Base-by-base conservation (phyloP, 2,113 vertebrate species). In the Rhabdornis inornatus region DNA sequence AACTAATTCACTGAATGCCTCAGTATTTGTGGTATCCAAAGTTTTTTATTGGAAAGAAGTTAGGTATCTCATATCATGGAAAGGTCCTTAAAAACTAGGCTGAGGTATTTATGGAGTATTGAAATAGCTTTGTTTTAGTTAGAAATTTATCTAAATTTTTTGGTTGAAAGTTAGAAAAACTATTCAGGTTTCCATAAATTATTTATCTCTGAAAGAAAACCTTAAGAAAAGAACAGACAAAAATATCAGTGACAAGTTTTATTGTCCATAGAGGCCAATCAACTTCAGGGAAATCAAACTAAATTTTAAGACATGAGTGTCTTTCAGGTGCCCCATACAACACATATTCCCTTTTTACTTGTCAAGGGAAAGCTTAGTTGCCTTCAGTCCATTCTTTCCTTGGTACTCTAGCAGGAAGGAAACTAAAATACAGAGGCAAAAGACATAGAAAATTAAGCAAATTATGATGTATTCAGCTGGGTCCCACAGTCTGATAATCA, bases 191-290 rank as follows among this genome's bases (percentile, higher is more conserved):
- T 66, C n/a, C 17, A 31, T 40, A 5, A 74, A 47, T 42, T 66
- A 27, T 40, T 82, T 75, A 2, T 27, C 30, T 83, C 10, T 76
- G 59, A 74, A 78, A 49, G 52, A 83, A 70, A 81, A 44, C 2
- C 4, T 8, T 72, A 37, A 57, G 14, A 66, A 74, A 59, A 50
- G 0, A 80, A 37, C 1, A 27, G 22, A 35, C 7, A 0, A 40
- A 78, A 94, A 40, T 52, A 56, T 25, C 28, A 61, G 11, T 33
- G 13, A 40, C 1, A 4, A 70, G 2, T 53, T 45, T 78, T 65
- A n/a, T 37, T 74, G 22, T 49, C 60, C 13, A 3, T 3, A 65
- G 44, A 65, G 14, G 19, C 10, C 7, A 81, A 53, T 22, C 7
- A 65, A 4, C 2, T 40, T 35, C 14, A 47, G 22, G 31, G 59